Evolutionary conservation across 2,888 invertebrate species (phyloP).

Genomic region (Punctoribates punctum): DNA sequence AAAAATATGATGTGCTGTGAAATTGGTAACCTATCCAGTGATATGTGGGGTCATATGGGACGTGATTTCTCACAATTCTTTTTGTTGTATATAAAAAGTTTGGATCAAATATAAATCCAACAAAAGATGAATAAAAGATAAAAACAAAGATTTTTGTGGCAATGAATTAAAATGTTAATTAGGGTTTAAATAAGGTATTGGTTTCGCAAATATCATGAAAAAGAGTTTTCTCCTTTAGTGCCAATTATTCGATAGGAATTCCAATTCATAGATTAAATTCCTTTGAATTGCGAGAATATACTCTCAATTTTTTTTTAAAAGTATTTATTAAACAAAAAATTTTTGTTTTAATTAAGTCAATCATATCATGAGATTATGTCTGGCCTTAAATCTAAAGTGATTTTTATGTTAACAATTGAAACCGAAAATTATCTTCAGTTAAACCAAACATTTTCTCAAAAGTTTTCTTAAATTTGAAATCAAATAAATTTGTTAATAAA

Average conservation of each 20-base stretch:
- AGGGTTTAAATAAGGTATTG: background rate
- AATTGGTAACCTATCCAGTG: too few relatives aligned
- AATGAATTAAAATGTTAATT: background rate
- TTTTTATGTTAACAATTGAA: background rate
- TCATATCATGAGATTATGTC: slow-evolving; percentile 18
- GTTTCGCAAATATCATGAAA: background rate
- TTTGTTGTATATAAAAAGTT: background rate
- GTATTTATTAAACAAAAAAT: background rate
- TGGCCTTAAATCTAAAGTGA: slow-evolving; percentile 8
- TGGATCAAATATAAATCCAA: background rate
- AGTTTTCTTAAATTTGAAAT: background rate
- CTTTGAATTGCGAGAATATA: background rate
- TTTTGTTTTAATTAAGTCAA: background rate
- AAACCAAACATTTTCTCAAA: background rate
- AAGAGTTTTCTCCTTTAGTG: background rate
- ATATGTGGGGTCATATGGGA: too few relatives aligned
- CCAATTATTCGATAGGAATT: too few relatives aligned
- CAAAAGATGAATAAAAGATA: too few relatives aligned
- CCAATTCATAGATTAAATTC: too few relatives aligned
- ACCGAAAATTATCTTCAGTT: slow-evolving; percentile 16
- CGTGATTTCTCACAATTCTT: too few relatives aligned
- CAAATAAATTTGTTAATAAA: background rate
- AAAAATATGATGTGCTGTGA: too few relatives aligned
- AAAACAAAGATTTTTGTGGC: background rate
- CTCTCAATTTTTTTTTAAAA: background rate